These are phyloP conservation scores for Turdus rufiventris DNA, from an alignment of 2,113 vertebrate species.

Conservation along the genomic window DNA sequence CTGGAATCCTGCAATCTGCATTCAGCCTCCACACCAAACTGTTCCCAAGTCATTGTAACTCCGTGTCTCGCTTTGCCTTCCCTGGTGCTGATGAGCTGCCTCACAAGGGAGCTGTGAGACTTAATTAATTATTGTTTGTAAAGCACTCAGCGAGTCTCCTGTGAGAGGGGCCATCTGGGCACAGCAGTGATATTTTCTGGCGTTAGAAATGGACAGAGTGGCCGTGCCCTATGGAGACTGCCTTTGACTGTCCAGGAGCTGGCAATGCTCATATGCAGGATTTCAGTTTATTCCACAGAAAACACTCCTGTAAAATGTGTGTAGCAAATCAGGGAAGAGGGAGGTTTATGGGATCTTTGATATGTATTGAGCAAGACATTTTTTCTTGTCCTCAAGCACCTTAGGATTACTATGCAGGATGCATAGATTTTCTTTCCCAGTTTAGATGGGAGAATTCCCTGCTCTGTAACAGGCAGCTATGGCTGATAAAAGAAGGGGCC, in stretches of 20 bases:
- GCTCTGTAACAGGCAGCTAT: neutral
- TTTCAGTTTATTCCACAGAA: neutral
- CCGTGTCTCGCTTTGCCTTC: neutral
- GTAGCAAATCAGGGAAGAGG: neutral
- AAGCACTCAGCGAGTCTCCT: neutral
- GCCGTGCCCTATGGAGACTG: rapidly evolving
- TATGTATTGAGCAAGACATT: neutral
- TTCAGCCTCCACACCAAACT: rapidly evolving
- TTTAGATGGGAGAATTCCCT: neutral
- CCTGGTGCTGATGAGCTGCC: neutral
- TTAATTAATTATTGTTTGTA: conserved; percentile 32
- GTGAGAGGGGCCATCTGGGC: neutral
- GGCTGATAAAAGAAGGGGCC: neutral
- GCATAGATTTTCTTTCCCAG: neutral
- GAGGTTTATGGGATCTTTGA: neutral
- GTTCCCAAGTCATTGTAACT: neutral
- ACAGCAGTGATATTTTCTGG: neutral
- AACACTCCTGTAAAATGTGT: neutral
- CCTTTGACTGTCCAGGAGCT: neutral
- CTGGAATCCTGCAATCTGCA: neutral
- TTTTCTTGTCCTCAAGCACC: neutral
- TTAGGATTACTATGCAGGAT: neutral
- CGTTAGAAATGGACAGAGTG: neutral
- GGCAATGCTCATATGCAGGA: neutral
- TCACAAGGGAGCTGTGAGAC: neutral